phyloP scores from a whole-genome alignment of 1,140 invertebrate species.

The Augochlora pura region DNA sequence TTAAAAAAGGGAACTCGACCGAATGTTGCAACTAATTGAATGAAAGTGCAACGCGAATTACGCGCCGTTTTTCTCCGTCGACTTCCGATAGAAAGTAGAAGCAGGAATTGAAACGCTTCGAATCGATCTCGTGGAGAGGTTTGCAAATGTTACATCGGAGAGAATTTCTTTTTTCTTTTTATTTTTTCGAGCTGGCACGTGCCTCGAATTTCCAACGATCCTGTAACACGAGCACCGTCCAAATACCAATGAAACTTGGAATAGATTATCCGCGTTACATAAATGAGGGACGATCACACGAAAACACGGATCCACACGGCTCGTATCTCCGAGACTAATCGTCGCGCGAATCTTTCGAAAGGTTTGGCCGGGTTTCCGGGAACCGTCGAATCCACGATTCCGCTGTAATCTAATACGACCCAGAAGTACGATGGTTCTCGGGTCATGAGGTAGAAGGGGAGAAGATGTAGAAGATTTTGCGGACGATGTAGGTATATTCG shows the following conservation, averaged over 20 bases:
- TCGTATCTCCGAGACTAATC: slow-evolving; percentile 27
- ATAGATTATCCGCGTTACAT: slow-evolving; percentile 53
- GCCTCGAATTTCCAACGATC: background rate
- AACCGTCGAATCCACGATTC: slow-evolving; percentile 35
- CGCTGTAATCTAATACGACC: slow-evolving; percentile 66
- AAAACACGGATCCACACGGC: slow-evolving; percentile 9
- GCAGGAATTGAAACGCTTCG: too few species aligned
- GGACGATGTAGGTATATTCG: slow-evolving; percentile 76
- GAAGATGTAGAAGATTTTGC: slow-evolving; percentile 73
- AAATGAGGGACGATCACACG: slow-evolving; percentile 28
- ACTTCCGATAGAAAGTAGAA: too few species aligned
- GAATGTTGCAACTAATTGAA: too few species aligned
- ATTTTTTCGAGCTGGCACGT: slow-evolving; percentile 6
- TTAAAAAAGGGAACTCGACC: too few species aligned
- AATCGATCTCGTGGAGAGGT: too few species aligned
- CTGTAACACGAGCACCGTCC: background rate
- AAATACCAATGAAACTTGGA: slow-evolving; percentile 47
- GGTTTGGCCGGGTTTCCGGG: slow-evolving; percentile 16
- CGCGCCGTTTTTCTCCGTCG: too few species aligned
- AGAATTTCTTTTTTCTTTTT: too few species aligned
- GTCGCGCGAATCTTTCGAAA: slow-evolving; percentile 42
- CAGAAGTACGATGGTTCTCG: slow-evolving; percentile 39
- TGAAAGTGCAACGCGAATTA: too few species aligned
- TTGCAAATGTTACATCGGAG: too few species aligned
- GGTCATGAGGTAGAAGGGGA: slow-evolving; percentile 60